Base-by-base conservation (phyloP, 2,888 invertebrate genomes). In the Trichopria drosophilae region DNA sequence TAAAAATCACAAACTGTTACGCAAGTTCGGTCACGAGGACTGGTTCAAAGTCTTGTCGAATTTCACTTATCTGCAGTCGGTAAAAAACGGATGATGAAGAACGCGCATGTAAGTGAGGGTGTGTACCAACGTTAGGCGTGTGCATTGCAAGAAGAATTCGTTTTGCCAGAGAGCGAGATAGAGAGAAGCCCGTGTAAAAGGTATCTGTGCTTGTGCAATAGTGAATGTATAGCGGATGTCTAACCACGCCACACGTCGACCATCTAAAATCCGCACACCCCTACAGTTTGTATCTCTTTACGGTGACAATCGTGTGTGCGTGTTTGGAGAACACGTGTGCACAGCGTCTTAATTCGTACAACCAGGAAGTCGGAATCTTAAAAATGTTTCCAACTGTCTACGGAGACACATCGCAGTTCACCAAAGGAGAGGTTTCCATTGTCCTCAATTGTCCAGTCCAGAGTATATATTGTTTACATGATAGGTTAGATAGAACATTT, bases 221-320 rank as follows among this genome's bases (percentile, higher is more conserved):
- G 74, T 72, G 74, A 74, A 73, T 68, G 74, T 72, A 72, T 68
- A 70, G 69, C 74, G 74, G 73, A 74, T 74, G 74, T 74, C 72
- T 72, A 72, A 66, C 68, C 67, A 64, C 66, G 58, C 59, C 61
- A 61, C 62, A 61, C 57, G 60, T 60, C 55, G 51, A 47, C 58
- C 51, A 48, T 57, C 53, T n/a, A 52, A 61, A 62, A 56, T 62
- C 58, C 59, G 57, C 62, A 59, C 62, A 68, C 67, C 69, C 66
- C 66, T 65, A 57, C 63, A 41, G n/a, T 53, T 54, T 50, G 39
- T 56, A 53, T 53, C 51, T 46, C 53, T 35, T 53, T 52, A 46
- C 55, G 59, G 65, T 61, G 66, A 67, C 62, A 63, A 62, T 64
- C 59, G 65, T 60, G 57, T 53, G 56, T 52, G 42, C 46, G 40